Evolutionary conservation across 2,888 invertebrate species (phyloP), one percentile per base, ranked within the genome.

Genomic region (Trichopria drosophilae): DNA sequence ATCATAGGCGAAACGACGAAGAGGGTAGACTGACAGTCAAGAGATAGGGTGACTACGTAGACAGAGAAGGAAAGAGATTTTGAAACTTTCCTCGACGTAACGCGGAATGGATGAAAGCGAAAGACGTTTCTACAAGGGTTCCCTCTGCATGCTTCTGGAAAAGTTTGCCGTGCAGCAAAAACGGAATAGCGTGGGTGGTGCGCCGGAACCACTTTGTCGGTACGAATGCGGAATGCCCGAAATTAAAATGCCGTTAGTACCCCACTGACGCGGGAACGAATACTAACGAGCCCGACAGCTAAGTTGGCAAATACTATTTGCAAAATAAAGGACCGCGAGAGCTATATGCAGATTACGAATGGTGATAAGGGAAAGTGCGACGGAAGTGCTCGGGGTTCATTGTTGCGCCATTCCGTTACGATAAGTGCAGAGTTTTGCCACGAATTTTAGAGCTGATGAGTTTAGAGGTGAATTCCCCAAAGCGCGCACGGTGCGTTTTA

Each of bases 291-390:
- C 44, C 43, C 43, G 51, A 49, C 49, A 51, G 59, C 57, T 42
- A 57, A 52, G 51, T 60, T 58, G 62, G 61, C 63, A 65, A 67
- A 66, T 65, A 62, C 66, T 65, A 65, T 66, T 67, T 66, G 66
- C 61, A 58, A 67, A 66, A 67, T 66, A 64, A 64, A 64, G 63
- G 54, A 59, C 39, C 32, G 53, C 43, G 46, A 45, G 42, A 46
- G 43, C 49, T 50, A 53, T 41, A 59, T 51, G 51, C 39, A 19
- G 29, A 44, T 44, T 44, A 48, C 34, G 39, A 40, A 36, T 36
- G 23, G 18, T 39, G 42, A 46, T 41, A 28, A 44, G 26, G 19
- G 23, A 35, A 37, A n/a, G n/a, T n/a, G n/a, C n/a, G n/a, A n/a
- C n/a, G n/a, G n/a, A n/a, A n/a, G n/a, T n/a, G n/a, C n/a, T n/a